Evolutionary conservation across 2,113 vertebrate genomes (phyloP).

Genomic region (Hypocryptadius cinnamomeus): DNA sequence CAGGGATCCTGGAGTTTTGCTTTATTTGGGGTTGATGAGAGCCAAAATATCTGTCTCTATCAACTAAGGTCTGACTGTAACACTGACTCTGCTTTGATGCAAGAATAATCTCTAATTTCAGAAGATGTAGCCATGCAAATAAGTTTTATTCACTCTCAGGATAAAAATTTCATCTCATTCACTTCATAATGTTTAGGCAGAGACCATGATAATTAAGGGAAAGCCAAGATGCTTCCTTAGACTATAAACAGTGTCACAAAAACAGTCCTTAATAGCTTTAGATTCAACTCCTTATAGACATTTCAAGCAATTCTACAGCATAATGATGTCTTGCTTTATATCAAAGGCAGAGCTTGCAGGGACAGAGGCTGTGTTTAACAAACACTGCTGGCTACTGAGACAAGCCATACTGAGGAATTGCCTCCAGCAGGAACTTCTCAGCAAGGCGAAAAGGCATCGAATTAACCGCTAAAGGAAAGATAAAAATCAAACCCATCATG

Average conservation of each 20-base stretch:
- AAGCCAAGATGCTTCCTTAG: background rate
- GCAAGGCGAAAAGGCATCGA: background rate
- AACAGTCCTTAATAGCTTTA: background rate
- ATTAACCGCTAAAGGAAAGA: background rate
- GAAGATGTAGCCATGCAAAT: background rate
- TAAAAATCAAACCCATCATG: background rate
- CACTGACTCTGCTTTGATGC: background rate
- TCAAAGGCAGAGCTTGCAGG: background rate
- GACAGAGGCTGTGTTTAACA: background rate
- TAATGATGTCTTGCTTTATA: background rate
- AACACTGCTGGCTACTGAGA: background rate
- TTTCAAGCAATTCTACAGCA: background rate
- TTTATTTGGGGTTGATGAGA: background rate
- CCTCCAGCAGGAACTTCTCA: background rate
- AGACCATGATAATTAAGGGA: background rate
- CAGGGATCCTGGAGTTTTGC: background rate
- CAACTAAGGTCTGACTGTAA: background rate
- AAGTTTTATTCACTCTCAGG: background rate
- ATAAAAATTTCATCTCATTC: background rate
- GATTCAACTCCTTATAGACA: background rate
- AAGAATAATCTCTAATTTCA: background rate
- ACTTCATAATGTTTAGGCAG: background rate
- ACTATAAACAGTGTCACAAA: background rate
- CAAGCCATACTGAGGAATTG: background rate
- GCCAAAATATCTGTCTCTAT: background rate